Evolutionary conservation across 1,140 invertebrate species (phyloP), one percentile per base, ranked within the genome.

Genomic region (Drosophila pseudoananassae): DNA sequence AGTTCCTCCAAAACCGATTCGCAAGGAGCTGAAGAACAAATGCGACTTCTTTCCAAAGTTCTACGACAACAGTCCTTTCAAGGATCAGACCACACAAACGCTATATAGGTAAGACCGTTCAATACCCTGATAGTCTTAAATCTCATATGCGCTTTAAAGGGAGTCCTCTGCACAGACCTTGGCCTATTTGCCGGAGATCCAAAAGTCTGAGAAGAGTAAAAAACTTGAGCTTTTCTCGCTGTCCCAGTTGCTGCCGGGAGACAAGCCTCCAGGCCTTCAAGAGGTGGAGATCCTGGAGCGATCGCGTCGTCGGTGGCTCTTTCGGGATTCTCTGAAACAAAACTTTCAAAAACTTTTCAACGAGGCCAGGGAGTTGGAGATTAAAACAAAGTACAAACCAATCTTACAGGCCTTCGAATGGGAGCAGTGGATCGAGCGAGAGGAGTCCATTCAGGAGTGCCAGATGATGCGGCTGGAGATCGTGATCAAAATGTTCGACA

Each of bases 111-210:
- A 54, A 8, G 43, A 1, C 2, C 8, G 6, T 0, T 43, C 14
- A 10, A 2, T 15, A 15, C 0, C 5, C 12, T 4, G 33, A 8
- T 5, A 33, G 15, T 0, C 0, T 2, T 6, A 12, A 4, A 8
- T 8, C 0, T 10, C 9, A n/a, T 23, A 0, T 14, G 36, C 53
- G 4, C 1, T 58, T 53, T 51, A 7, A 31, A 91, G 90, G 63
- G 96, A 97, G 80, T 94, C 94, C 8, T 95, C 95, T 59, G 92
- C 94, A 17, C 96, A 97, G 92, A 97, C 96, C 0, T 85, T 94
- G 51, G 95, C 96, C 1, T 97, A 95, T 60, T 93, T 95, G 25
- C 91, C 91, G 0, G 91, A 93, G 8, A 93, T 94, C 73, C 90
- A 92, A 6, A 75, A 93, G 38, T 74, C 81, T 3, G 80, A 82